A percentile compares a stretch with the other conserved stretches of the same genome.
These are phyloP conservation scores for Caligus rogercresseyi DNA, from an alignment of 1,140 invertebrate genomes.

Conservation along the genomic window DNA sequence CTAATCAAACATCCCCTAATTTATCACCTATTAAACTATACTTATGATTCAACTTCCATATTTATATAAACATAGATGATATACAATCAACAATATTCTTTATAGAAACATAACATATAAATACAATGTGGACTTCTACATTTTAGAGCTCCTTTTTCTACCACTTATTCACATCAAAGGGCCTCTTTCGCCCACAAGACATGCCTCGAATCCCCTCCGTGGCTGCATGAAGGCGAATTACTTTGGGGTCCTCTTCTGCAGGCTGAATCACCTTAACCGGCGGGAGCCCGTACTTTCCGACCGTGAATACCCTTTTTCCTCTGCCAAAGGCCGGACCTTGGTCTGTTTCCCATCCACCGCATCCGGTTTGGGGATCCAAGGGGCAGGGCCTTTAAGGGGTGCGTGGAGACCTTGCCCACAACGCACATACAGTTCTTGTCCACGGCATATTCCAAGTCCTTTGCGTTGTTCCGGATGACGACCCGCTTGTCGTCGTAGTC, in stretches of 20 bases:
- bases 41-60: no score
- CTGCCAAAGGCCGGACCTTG: conserved; percentile 78
- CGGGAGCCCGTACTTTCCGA: conserved; percentile 54
- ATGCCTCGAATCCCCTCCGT: background rate
- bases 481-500: conserved; percentile 19
- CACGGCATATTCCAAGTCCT: conserved; percentile 32
- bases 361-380: conserved; percentile 64
- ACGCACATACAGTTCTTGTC: conserved; percentile 32
- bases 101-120: no score
- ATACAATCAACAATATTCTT: no score
- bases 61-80: no score
- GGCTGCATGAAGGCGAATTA: background rate
- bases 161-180: background rate
- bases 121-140: no score
- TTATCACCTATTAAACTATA: no score
- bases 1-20: no score
- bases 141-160: no score
- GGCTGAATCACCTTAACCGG: conserved; percentile 31
- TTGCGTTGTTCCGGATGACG: conserved; percentile 27
- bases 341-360: conserved; percentile 63
- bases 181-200: background rate
- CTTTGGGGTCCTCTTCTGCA: background rate
- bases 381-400: conserved; percentile 28
- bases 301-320: conserved; percentile 72
- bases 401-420: background rate